Evolutionary conservation across 2,113 vertebrate genomes (phyloP), one percentile per base, ranked within the genome.

Genomic region (Scatophagus argus): DNA sequence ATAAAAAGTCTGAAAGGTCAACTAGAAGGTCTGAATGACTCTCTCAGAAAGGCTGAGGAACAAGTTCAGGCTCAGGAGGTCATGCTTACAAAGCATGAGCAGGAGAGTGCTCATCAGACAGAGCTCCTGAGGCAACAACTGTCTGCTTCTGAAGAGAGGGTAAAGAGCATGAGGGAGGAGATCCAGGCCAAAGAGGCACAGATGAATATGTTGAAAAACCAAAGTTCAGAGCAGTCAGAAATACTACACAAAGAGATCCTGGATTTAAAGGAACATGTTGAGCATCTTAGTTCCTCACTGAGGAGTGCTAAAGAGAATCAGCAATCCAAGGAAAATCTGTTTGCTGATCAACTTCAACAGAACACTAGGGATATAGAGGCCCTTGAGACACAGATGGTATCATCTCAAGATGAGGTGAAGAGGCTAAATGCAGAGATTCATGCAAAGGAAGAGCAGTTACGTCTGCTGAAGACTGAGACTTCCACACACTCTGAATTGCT

Each of bases 211-310:
- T 41, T 87, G 27, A 68, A 73, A 39, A 78, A 32, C 29, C 47
- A 88, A 47, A 73, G 29, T 27, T 83, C 76, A 6, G 54, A 74
- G 43, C 64, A 84, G 21, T 59, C 54, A 0, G 51, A 65, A 10
- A 4, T 12, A 1, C 36, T 82, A 1, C 6, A 78, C 4, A 25
- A 62, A 52, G 70, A 95, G 54, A 93, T 94, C 17, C 71, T 87
- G 41, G 74, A 78, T 2, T 80, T 96, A 25, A 94, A 93, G 2
- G 64, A 85, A 1, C 92, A 95, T 16, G 79, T 96, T 6, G 73
- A 88, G 1, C 83, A 75, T 71, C 92, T 95, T 6, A 84, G 82
- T 6, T 76, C 80, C 19, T 87, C 88, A 2, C 68, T 95, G 5
- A 84, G 47, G 16, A 89, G 92, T 64, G 92, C 87, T 71, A 89